Evolutionary conservation across 1,140 invertebrate genomes (phyloP).

Genomic region (Reticulitermes speratus): DNA sequence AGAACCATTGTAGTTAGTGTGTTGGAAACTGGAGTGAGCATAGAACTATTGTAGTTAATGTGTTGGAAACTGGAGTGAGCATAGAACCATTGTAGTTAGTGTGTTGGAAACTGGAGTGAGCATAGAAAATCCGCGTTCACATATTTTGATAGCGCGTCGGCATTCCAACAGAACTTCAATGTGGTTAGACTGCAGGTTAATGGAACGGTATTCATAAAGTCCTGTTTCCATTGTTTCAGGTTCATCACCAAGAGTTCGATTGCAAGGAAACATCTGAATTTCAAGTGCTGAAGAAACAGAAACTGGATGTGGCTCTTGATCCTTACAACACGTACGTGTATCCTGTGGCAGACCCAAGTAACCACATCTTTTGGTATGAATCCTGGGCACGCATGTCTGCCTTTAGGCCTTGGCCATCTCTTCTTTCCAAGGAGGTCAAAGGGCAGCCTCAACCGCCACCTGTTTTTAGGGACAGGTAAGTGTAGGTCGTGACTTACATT

Average conservation of each 20-base stretch:
- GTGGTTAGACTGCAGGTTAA: too few species aligned
- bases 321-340: conserved; percentile 4
- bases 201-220: too few species aligned
- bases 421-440: conserved; percentile 16
- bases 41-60: too few species aligned
- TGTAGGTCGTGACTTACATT: neutral
- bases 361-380: conserved; percentile 8
- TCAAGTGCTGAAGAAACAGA: conserved; percentile 3
- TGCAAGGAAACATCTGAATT: conserved; percentile 5
- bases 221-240: neutral
- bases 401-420: conserved; percentile 18
- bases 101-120: too few species aligned
- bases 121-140: too few species aligned
- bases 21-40: too few species aligned
- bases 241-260: neutral
- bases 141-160: too few species aligned
- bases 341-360: neutral
- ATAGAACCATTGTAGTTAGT: too few species aligned
- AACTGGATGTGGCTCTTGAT: neutral
- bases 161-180: too few species aligned
- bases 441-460: neutral
- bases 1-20: too few species aligned
- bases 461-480: conserved; percentile 10
- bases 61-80: too few species aligned
- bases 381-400: conserved; percentile 25